Base-by-base conservation (phyloP, 2,797 vertebrate species). In the Cynopterus sphinx region DNA sequence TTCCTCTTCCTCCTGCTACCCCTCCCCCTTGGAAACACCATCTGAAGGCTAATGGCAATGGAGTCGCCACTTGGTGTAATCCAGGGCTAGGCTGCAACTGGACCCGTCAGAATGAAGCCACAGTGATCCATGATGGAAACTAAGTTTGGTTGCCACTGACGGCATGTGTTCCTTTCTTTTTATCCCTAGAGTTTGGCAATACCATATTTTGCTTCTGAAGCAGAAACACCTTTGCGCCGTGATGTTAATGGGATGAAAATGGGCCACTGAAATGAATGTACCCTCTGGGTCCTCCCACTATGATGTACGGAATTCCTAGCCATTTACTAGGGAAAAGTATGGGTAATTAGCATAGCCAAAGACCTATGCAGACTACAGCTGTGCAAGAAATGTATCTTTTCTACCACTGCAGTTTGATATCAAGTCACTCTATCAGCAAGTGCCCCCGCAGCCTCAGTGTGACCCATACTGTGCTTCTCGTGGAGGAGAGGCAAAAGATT, bases 41-140 rank as follows among this genome's bases (percentile, higher is more conserved):
- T 91, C 91, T 82, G 19, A 59, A 90, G 71, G 84, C 49, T 78
- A 79, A 26, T 22, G 46, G 4, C 53, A n/a, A 59, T 90, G 53
- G 53, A 96, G 46, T 96, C 21, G 90, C 51, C 74, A 83, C 90
- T 93, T 86, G 74, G 67, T 90, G 22, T 84, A 77, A 88, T 81
- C 49, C 51, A 0, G 75, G 93, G 33, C 75, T 79, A 2, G 74
- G 74, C 39, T n/a, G 33, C 83, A 83, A 55, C 78, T n/a, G 57
- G 46, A 81, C 94, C 68, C 93, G 57, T 96, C 90, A 93, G 91
- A 95, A 95, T 87, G 63, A 97, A 92, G 67, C 96, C 94, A 87
- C 49, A 17, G 53, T 91, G 89, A 92, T 77, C 94, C 57, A 84
- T 87, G 65, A 55, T 65, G 46, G 39, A 95, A 95, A 87, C 39